Base-by-base conservation (phyloP, 2,888 invertebrate species). In the Halocaridina rubra region DNA sequence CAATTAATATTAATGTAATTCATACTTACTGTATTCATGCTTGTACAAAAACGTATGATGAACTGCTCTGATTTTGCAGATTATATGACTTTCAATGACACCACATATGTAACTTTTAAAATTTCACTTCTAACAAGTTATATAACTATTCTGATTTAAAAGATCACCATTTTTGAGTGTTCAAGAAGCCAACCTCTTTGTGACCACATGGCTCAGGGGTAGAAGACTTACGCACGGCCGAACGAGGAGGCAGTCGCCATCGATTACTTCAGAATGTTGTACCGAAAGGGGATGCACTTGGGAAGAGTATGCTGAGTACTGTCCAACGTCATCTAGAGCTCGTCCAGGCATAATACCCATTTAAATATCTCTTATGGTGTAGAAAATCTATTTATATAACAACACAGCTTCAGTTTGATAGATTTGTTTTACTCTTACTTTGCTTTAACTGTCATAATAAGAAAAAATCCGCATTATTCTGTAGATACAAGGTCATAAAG, bases 251-350 rank as follows among this genome's bases (percentile, higher is more conserved):
- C 19, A 82, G 72, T 29, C 81, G 29, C 64, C 89, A 67, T 91
- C 93, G 7, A 93, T 93, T 57, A 93, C 93, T 16, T 91, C 92
- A 64, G 93, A 93, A 90, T 93, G 93, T 88, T 93, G 93, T 90
- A 92, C 92, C 88, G 92, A 91, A 61, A 85, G 82, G 5, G 90
- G 91, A 2, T 93, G 93, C 89, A 93, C 93, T 77, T 93, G 93
- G 93, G 93, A 93, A 89, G 93, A 93, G 89, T 93, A 93, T 89
- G 93, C 93, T 5, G 93, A 93, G 90, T 93, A 93, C 90, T 93
- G 93, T 89, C 93, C 93, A 3, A 92, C 92, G 32, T 93, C 93
- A 89, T 92, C 89, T 22, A 80, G 90, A 78, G 75, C 89, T 3
- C 59, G 80, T 4, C 39, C 69, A 0, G 79, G 79, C 3, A 69